These are phyloP conservation scores for Peromyscus eremicus DNA, from an alignment of 2,797 vertebrate genomes.

Conservation along the genomic window DNA sequence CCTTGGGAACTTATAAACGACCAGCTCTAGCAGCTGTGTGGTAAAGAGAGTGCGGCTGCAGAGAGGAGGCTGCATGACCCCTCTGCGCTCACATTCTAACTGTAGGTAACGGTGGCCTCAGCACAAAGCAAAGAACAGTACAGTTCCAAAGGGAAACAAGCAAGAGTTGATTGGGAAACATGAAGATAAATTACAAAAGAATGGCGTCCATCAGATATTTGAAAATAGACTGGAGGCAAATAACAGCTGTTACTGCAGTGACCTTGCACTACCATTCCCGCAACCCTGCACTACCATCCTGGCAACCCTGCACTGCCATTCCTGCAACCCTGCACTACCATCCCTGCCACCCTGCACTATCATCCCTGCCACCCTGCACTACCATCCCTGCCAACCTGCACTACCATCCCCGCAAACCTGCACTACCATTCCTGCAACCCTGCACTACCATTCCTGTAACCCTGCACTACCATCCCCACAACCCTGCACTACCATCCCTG, in stretches of 20 bases:
- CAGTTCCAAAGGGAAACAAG: background rate
- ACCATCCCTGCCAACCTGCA: background rate
- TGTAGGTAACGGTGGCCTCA: background rate
- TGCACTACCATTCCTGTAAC: background rate
- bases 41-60: constrained; percentile 32
- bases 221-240: background rate
- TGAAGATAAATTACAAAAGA: constrained; percentile 40
- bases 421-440: background rate
- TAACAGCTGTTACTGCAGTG: background rate
- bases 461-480: background rate
- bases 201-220: background rate
- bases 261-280: too few relatives aligned
- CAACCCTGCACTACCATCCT: background rate
- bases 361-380: background rate
- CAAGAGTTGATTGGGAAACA: background rate
- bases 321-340: background rate
- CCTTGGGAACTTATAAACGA: constrained; percentile 6
- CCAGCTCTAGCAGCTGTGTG: constrained; percentile 55
- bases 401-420: background rate
- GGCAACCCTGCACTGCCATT: background rate
- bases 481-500: background rate
- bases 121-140: background rate
- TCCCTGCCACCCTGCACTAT: background rate
- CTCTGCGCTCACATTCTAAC: constrained; percentile 8
- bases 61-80: background rate